Percentiles rank a stretch among this genome's conserved stretches.
Conservation (phyloP, 2,888 invertebrate species). For the Nomada fucata region DNA sequence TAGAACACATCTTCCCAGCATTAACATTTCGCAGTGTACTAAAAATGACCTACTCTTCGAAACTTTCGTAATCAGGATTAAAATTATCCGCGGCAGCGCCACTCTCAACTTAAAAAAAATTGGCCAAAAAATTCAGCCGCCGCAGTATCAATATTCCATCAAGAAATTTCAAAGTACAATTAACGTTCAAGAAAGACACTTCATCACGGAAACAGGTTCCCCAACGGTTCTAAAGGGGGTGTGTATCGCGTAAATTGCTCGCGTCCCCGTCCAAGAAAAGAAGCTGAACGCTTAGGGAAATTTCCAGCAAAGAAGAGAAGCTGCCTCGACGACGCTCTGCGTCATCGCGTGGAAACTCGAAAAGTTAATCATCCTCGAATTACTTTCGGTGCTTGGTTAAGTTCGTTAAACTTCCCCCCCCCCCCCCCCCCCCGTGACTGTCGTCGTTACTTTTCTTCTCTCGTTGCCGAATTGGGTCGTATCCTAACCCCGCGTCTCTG, state of each 20-base stretch:
- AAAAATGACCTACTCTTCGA: too few relatives aligned
- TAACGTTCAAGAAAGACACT: background rate
- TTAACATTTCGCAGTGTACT: too few relatives aligned
- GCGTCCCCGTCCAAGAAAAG: background rate
- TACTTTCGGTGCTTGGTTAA: conserved; percentile 35
- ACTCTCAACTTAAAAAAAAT: background rate
- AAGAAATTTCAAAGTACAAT: conserved; percentile 1
- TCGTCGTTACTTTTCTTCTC: background rate
- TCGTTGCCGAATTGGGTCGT: conserved; percentile 20
- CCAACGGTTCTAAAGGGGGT: background rate
- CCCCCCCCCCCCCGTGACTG: background rate
- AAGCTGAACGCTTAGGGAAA: conserved; percentile 17
- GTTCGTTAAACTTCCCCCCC: conserved; percentile 47
- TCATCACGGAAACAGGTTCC: conserved; percentile 15
- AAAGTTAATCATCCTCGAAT: conserved; percentile 51
- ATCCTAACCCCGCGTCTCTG: background rate
- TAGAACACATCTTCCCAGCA: too few relatives aligned
- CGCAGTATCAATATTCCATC: background rate
- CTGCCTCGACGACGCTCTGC: conserved; percentile 21
- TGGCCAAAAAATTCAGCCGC: background rate
- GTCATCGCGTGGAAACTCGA: conserved; percentile 44
- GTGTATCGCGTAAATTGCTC: conserved; percentile 31
- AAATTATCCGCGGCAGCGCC: too few relatives aligned
- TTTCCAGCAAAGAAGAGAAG: conserved; percentile 10
- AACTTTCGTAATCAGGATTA: too few relatives aligned